Evolutionary conservation across 1,140 invertebrate genomes (phyloP), one percentile per base, ranked within the genome.

Genomic region (Diuraphis noxia): DNA sequence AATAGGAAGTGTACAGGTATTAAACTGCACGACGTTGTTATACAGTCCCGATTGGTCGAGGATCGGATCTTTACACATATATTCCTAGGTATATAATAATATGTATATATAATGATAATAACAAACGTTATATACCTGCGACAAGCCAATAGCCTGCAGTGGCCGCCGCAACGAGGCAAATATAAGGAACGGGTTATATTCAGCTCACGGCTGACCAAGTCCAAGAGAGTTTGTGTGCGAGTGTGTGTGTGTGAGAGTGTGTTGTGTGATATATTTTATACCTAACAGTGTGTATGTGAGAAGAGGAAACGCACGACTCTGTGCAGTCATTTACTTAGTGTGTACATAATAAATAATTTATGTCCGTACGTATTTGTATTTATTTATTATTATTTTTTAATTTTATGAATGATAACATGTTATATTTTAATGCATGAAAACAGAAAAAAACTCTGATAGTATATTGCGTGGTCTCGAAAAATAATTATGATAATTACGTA

Each of bases 291-390:
- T 38, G 34, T 38, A 23, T 38, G 38, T 38, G 77, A 38, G 77
- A 79, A 38, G n/a, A 79, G n/a, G 77, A 38, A 79, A 79, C 77
- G n/a, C 77, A 79, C 77, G 77, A 79, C 77, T 79, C 36, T 79
- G 77, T 38, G 36, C 77, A 79, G 77, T 79, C 36, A 38, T 38
- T 79, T 79, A 79, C 36, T 79, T 38, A 21, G 77, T 79, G 13
- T 79, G 10, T 79, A 38, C 36, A 38, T 79, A 79, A 38, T 79
- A 79, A 79, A 79, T 79, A 38, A 79, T 79, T 79, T 36, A 79
- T 38, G 38, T 38, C n/a, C 77, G 36, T 23, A 36, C 36, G 8
- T 21, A 72, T 72, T 34, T 63, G 30, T 63, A n/a, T 63, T 79
- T 79, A 6, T 36, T 36, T 36, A 19, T 77, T 36, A 36, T 77